Base-by-base conservation (phyloP, 2,888 invertebrate species). In the Drosophila putrida region DNA sequence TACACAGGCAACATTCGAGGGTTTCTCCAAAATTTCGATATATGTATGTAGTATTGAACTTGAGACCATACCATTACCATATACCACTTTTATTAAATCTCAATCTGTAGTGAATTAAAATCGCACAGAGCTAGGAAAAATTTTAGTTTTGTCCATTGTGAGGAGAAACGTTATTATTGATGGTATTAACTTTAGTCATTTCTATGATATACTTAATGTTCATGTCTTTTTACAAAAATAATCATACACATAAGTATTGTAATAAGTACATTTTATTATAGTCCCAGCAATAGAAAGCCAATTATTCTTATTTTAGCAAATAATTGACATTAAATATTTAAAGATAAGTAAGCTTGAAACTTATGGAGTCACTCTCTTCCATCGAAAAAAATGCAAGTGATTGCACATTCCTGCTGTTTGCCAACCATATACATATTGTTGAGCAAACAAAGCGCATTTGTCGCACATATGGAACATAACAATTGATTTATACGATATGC, bases 401-500 rank as follows among this genome's bases (percentile, higher is more conserved):
- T 62, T 59, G 46, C 57, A 51, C 39, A 13, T 15, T 63, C 55
- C 39, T 31, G 44, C 28, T 65, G 43, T 81, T 84, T 80, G 73
- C 59, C 64, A 66, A 60, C 41, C 68, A 62, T 62, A 66, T n/a
- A n/a, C n/a, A n/a, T 69, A 60, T 76, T 75, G 69, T 67, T 71
- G 63, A 47, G 61, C 76, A 84, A 83, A 83, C 78, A 83, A 67
- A 74, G 53, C 58, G 70, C 55, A 58, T 71, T 72, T 74, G 50
- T 58, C 53, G 58, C 53, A 63, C 84, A 87, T 75, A 80, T 80
- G 75, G 71, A 49, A 41, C 39, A 43, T 31, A 64, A 43, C 66
- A 82, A 74, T 82, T 79, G 73, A 76, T 76, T 78, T 71, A 59
- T 60, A 60, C 44, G 59, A 53, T 46, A 66, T 33, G 51, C 50